Base-by-base conservation (phyloP, 2,888 invertebrate genomes). In the Candidula unifasciata region DNA sequence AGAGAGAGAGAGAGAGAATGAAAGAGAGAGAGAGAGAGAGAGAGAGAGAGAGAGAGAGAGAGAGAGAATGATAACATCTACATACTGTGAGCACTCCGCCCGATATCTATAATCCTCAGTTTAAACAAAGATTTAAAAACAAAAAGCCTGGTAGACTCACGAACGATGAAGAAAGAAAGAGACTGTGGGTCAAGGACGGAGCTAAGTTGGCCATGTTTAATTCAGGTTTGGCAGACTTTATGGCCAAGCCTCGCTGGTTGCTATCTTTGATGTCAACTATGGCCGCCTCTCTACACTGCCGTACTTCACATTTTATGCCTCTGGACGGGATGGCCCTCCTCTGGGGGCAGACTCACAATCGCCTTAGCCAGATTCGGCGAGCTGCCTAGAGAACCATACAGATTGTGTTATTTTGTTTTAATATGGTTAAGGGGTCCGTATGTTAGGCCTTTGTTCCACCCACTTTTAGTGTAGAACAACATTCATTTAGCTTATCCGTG, bases 221-320 rank as follows among this genome's bases (percentile, higher is more conserved):
- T 71, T 71, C 71, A 35, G 37, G 71, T 37, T 8, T 71, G 71
- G 71, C 71, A 71, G 71, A 37, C 37, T 71, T 71, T 71, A 71
- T 71, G 13, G 71, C 71, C 71, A 21, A 24, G 24, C 24, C 37
- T 37, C 37, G 71, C 35, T 71, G 24, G 71, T 37, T 71, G 71
- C 71, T 71, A 71, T 71, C 71, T 71, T 71, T 71, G 71, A 71
- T 37, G 71, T 71, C 71, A 35, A 37, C 71, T 37, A 21, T 35
- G 37, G 37, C 71, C n/a, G n/a, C n/a, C n/a, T n/a, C n/a, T 18
- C 71, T 37, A 71, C 37, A 71, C 37, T 37, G 71, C 35, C 6
- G 37, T 37, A 35, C 21, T 71, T 37, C 35, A 37, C 35, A 8
- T 71, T 71, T 71, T 71, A 71, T 71, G 37, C 21, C 3, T 71